Base-by-base conservation (phyloP, 2,113 vertebrate genomes). In the Haemorhous mexicanus region DNA sequence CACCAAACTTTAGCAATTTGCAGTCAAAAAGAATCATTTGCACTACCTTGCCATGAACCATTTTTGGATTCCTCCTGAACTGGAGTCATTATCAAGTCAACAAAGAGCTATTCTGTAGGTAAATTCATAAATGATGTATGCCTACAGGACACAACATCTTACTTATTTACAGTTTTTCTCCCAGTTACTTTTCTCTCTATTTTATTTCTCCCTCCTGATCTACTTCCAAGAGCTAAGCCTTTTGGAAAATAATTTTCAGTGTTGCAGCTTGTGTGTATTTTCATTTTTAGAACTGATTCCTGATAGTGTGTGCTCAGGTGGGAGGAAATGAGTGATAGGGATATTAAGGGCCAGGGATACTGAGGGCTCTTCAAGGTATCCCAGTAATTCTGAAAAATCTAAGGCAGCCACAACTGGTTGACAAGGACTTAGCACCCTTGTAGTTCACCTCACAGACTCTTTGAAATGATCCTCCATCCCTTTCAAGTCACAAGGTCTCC, bases 351-450 rank as follows among this genome's bases (percentile, higher is more conserved):
- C 39, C n/a, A 56, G 52, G 19, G 35, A 44, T 75, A 85, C 27
- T 61, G 61, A 91, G 15, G 21, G 22, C 30, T 89, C 52, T 84
- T 94, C 68, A 81, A 81, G 47, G 59, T 56, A 88, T 28, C 61
- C 64, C 32, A 89, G 39, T 58, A 78, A 84, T 90, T 90, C 64
- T 82, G 53, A 92, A 90, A 86, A 92, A 94, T 78, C 56, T 78
- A 53, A 64, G 58, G 81, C 58, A 91, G 82, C 32, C 62, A 73
- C 56, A 84, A 78, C 35, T 18, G 62, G 61, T 18, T 59, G 28
- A 59, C 79, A 90, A 89, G 47, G 84, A 46, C 62, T 80, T 77
- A 86, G 35, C 46, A 87, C 35, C 69, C 24, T 75, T 26, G 8
- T 16, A 75, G 76, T 64, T 92, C 46, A 35, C 30, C 15, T 55